Percentiles rank a stretch among this genome's conserved stretches.
Conservation (phyloP, 2,797 vertebrate species). For the Bradypodion pumilum region DNA sequence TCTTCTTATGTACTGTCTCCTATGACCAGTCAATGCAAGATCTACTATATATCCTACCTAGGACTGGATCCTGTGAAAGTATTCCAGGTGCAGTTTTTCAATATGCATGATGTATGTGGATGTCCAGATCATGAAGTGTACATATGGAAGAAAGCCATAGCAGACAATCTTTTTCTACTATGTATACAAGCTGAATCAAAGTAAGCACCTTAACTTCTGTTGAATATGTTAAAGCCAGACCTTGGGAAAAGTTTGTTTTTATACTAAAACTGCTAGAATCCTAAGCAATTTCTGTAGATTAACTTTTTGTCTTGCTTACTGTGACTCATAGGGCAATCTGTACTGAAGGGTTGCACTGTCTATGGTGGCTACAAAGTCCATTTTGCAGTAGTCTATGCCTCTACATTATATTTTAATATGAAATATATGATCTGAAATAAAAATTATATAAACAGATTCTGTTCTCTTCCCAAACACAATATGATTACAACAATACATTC, state of each 20-base stretch:
- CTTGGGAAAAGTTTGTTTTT: too few relatives aligned
- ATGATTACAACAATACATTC: neutral
- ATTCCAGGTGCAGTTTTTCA: neutral
- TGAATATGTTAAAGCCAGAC: too few relatives aligned
- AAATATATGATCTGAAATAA: neutral
- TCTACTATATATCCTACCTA: slow-evolving; percentile 1
- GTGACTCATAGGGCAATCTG: neutral
- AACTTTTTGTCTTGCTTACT: neutral
- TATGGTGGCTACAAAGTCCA: neutral
- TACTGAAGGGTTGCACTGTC: neutral
- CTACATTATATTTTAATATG: neutral
- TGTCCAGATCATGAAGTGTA: neutral
- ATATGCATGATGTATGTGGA: neutral
- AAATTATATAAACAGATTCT: neutral
- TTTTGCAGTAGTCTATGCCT: neutral
- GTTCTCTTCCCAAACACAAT: neutral
- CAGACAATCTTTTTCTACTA: neutral
- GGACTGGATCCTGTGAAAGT: neutral
- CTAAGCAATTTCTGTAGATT: neutral
- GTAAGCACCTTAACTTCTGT: too few relatives aligned
- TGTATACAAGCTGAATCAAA: neutral
- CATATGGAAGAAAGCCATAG: neutral
- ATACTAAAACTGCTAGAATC: too few relatives aligned
- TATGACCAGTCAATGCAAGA: neutral
- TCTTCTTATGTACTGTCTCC: neutral